Conservation (phyloP, 1,140 invertebrate species). For the Aphelenchoides fujianensis region DNA sequence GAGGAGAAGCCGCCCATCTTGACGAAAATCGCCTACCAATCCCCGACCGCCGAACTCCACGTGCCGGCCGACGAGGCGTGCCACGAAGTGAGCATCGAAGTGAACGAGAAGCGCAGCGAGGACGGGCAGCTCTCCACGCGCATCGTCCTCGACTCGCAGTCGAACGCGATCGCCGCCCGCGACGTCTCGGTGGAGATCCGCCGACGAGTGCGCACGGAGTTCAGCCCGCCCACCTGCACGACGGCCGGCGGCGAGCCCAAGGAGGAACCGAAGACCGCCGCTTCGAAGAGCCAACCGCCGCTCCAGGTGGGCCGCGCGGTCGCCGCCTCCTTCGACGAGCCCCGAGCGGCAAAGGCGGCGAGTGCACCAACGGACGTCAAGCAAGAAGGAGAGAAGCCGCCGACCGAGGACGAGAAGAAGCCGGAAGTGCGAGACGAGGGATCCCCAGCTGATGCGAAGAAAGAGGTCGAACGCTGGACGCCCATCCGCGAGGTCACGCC, state of each 20-base stretch:
- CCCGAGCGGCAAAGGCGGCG: no score
- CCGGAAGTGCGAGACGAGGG: no score
- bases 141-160: conserved; percentile 5
- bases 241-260: background rate
- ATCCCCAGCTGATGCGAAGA: no score
- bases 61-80: background rate
- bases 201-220: conserved; percentile 7
- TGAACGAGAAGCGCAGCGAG: background rate
- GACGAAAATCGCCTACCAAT: conserved; percentile 1
- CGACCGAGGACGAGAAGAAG: no score
- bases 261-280: background rate
- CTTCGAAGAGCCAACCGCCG: no score
- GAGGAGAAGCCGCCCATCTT: no score
- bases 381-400: no score
- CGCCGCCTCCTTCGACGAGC: no score
- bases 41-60: background rate
- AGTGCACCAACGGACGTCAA: no score
- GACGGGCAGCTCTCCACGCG: background rate
- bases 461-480: no score
- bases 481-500: no score
- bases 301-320: no score
- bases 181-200: conserved; percentile 11
- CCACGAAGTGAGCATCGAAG: conserved; percentile 3
- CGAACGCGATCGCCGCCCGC: background rate
- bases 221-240: background rate